phyloP scores from a whole-genome alignment of 2,888 invertebrate species.

The Pilophorus perplexus region DNA sequence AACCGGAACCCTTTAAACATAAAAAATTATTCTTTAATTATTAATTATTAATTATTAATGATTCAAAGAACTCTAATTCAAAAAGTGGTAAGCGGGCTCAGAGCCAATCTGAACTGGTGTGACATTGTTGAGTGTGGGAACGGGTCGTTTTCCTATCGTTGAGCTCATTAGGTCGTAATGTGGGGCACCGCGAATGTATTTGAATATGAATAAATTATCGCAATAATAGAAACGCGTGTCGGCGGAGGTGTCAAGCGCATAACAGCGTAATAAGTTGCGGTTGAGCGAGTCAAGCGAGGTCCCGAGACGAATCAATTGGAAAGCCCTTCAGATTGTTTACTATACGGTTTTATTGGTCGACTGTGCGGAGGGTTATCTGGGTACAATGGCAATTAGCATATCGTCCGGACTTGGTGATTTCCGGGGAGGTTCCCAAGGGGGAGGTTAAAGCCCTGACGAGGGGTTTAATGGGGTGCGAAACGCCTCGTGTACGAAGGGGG shows the following conservation, averaged over 20 bases:
- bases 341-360: constrained; percentile 25
- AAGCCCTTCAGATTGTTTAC: constrained; percentile 16
- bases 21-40: too few relatives aligned
- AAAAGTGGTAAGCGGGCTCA: too few relatives aligned
- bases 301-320: constrained; percentile 18
- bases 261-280: not conserved
- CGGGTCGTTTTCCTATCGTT: too few relatives aligned
- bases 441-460: not conserved
- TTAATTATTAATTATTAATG: too few relatives aligned
- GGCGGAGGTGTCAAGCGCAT: constrained; percentile 2
- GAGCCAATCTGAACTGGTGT: too few relatives aligned
- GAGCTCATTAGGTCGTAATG: too few relatives aligned
- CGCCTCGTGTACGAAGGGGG: not conserved
- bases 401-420: constrained; percentile 3
- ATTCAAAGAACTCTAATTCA: too few relatives aligned
- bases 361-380: too few relatives aligned
- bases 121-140: too few relatives aligned
- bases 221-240: not conserved
- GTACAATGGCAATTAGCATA: constrained; percentile 27
- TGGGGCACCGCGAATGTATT: too few relatives aligned
- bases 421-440: constrained; percentile 4
- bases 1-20: too few relatives aligned
- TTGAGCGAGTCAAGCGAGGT: constrained; percentile 19
- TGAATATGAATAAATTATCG: not conserved
- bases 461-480: not conserved